Evolutionary conservation across 2,113 vertebrate species (phyloP).

Genomic region (Notothenia coriiceps): DNA sequence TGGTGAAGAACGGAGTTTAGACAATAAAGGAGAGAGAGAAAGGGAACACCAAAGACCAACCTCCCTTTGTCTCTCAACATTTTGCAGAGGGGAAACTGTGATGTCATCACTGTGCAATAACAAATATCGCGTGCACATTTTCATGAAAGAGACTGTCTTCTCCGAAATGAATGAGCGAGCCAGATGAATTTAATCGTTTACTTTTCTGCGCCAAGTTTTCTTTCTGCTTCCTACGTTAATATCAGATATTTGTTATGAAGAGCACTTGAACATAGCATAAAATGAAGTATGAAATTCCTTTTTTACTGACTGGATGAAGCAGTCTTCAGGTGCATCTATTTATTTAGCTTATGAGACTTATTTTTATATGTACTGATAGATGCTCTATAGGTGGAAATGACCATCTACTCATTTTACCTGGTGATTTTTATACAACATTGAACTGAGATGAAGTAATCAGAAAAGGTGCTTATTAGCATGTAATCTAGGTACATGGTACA

Average conservation of each 20-base stretch:
- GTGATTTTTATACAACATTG: slow-evolving; percentile 61
- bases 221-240: slow-evolving; percentile 30
- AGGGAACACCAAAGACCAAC: slow-evolving; percentile 29
- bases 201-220: slow-evolving; percentile 14
- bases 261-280: slow-evolving; percentile 61
- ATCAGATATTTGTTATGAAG: slow-evolving; percentile 26
- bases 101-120: slow-evolving; percentile 80
- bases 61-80: slow-evolving; percentile 39
- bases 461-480: slow-evolving; percentile 33
- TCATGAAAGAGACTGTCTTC: background rate
- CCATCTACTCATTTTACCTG: slow-evolving; percentile 54
- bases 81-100: slow-evolving; percentile 68
- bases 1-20: slow-evolving; percentile 92
- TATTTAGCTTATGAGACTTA: slow-evolving; percentile 81
- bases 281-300: slow-evolving; percentile 67
- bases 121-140: background rate
- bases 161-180: slow-evolving; percentile 29
- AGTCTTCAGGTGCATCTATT: slow-evolving; percentile 78
- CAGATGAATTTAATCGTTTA: slow-evolving; percentile 52
- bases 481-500: slow-evolving; percentile 51
- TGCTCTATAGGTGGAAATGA: slow-evolving; percentile 48
- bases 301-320: slow-evolving; percentile 47
- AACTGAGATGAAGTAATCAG: slow-evolving; percentile 40
- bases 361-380: slow-evolving; percentile 80
- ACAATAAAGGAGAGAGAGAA: background rate